Percentiles rank a stretch among this genome's conserved stretches.
Evolutionary conservation across 2,797 vertebrate species (phyloP).

Genomic region (Hirundo rustica): DNA sequence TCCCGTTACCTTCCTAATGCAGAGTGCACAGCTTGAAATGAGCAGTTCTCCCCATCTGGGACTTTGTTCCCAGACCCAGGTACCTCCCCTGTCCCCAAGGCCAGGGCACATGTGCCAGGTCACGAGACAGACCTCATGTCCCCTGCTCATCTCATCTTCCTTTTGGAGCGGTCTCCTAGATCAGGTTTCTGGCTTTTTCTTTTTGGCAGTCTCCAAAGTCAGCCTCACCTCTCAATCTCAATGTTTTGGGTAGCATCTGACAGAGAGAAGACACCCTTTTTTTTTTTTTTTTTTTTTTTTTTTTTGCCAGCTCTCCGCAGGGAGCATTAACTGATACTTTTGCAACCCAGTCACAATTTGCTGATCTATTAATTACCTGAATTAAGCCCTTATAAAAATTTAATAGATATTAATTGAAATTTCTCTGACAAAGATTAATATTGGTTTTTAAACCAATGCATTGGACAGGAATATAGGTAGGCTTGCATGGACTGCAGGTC

Average conservation of each 20-base stretch:
- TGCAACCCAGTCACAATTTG: not conserved
- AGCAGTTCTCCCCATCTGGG: not conserved
- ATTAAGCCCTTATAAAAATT: not conserved
- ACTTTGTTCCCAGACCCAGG: not conserved
- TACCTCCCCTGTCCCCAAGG: slow-evolving; percentile 35
- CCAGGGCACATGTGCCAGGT: slow-evolving; percentile 31
- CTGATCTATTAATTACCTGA: not conserved
- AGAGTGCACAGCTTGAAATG: not conserved
- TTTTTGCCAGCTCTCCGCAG: not conserved
- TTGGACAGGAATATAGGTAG: not conserved
- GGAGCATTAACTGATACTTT: not conserved
- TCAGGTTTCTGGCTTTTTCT: slow-evolving; percentile 58
- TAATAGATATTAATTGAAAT: not conserved
- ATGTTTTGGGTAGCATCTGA: slow-evolving; percentile 17
- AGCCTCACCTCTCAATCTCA: slow-evolving; percentile 50
- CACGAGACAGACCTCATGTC: slow-evolving; percentile 60
- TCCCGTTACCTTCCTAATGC: fast-evolving
- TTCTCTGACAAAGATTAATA: not conserved
- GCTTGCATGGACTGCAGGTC: not conserved
- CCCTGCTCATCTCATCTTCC: slow-evolving; percentile 59
- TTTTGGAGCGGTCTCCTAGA: slow-evolving; percentile 18
- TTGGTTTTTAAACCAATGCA: not conserved
- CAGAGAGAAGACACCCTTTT: not conserved
- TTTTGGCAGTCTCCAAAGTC: slow-evolving; percentile 61
- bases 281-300: not conserved